Evolutionary conservation across 37 sponge, comb jelly and placozoan species (phyloP).

Genomic region (Amphimedon queenslandica): DNA sequence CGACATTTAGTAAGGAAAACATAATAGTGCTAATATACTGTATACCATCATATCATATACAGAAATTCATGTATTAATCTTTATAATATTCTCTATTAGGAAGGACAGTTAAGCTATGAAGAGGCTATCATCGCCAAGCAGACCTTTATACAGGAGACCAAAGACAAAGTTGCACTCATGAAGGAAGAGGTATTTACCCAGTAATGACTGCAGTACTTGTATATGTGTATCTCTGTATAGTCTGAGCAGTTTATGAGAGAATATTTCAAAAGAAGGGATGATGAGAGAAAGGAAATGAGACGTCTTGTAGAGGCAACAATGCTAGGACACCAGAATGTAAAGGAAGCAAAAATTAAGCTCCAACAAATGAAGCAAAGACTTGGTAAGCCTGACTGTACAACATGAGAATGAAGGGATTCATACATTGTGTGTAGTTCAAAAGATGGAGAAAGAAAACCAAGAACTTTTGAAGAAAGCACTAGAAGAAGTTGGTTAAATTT

Average conservation of each 20-base stretch:
- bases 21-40: not conserved
- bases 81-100: constrained; percentile 33
- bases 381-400: constrained; percentile 43
- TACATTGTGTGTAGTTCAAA: constrained; percentile 78
- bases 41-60: constrained; percentile 10
- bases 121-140: constrained; percentile 94
- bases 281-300: constrained; percentile 76
- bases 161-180: constrained; percentile 51
- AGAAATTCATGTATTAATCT: not conserved
- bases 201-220: not conserved
- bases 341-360: constrained; percentile 70
- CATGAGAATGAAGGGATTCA: no score
- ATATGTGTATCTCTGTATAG: constrained; percentile 2
- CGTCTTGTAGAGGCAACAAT: constrained; percentile 74
- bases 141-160: constrained; percentile 50
- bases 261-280: constrained; percentile 72
- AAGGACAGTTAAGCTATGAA: constrained; percentile 87
- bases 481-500: constrained; percentile 65
- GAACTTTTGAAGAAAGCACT: constrained; percentile 83
- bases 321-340: constrained; percentile 72
- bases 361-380: constrained; percentile 84
- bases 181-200: constrained; percentile 67
- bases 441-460: constrained; percentile 82
- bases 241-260: constrained; percentile 67
- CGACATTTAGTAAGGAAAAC: constrained; percentile 68